Conservation (phyloP, 2,797 vertebrate genomes). For the Xiphophorus birchmanni region DNA sequence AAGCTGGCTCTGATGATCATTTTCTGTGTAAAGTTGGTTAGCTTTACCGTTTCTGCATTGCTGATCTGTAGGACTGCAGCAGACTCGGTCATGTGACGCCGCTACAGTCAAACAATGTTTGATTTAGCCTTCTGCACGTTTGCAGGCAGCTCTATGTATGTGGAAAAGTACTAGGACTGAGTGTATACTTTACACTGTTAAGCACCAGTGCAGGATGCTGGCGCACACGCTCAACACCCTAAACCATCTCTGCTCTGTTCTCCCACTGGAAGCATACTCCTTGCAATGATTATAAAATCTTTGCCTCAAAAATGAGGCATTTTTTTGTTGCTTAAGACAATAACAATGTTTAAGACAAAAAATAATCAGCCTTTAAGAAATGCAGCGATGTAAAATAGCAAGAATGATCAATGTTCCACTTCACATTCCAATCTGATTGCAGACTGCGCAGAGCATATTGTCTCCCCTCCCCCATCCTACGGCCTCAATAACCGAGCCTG, state of each 20-base stretch:
- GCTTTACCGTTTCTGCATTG: slow-evolving; percentile 29
- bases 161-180: slow-evolving; percentile 19
- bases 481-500: slow-evolving; percentile 64
- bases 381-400: slow-evolving; percentile 21
- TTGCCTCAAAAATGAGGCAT: slow-evolving; percentile 17
- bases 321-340: slow-evolving; percentile 5
- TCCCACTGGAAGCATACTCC: slow-evolving; percentile 26
- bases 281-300: slow-evolving; percentile 4
- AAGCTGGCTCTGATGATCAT: neutral
- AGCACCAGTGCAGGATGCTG: slow-evolving; percentile 29
- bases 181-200: slow-evolving; percentile 31
- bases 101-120: slow-evolving; percentile 15
- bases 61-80: slow-evolving; percentile 30
- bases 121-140: slow-evolving; percentile 26
- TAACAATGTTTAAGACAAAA: neutral
- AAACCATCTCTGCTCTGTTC: slow-evolving; percentile 15
- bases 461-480: slow-evolving; percentile 57
- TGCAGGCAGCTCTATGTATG: slow-evolving; percentile 17
- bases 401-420: slow-evolving; percentile 36
- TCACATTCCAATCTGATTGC: slow-evolving; percentile 72
- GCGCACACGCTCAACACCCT: slow-evolving; percentile 16
- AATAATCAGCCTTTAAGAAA: slow-evolving; percentile 14
- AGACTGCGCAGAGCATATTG: slow-evolving; percentile 53
- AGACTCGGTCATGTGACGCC: slow-evolving; percentile 21
- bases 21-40: slow-evolving; percentile 32